Conservation (phyloP, 2,888 invertebrate genomes). For the Campoletis raptor region DNA sequence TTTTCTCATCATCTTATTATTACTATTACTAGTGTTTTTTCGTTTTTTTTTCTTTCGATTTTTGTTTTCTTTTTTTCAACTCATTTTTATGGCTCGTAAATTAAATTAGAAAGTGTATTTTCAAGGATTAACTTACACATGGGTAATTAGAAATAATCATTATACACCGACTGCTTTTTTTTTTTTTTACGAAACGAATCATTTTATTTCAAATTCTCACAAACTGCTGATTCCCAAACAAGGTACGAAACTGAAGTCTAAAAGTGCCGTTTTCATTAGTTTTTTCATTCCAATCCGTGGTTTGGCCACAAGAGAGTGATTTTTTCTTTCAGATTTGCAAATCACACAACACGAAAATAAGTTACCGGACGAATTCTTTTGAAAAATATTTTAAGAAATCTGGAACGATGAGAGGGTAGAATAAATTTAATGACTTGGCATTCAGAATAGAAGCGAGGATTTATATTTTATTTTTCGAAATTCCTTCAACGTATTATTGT, state of each 20-base stretch:
- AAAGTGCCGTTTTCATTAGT: too few species aligned
- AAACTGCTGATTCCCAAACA: too few species aligned
- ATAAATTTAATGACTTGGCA: conserved; percentile 11
- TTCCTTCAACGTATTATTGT: conserved; percentile 65
- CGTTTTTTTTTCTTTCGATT: not conserved
- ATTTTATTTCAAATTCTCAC: too few species aligned
- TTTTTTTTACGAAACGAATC: not conserved
- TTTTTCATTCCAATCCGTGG: too few species aligned
- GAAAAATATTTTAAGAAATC: not conserved
- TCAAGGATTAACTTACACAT: not conserved
- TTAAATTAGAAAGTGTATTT: not conserved
- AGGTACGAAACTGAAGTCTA: too few species aligned
- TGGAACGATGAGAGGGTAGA: not conserved
- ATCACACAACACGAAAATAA: too few species aligned
- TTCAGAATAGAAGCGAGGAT: conserved; percentile 19
- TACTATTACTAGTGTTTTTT: not conserved
- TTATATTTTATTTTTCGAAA: conserved; percentile 32
- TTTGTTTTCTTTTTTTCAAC: not conserved
- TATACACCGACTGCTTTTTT: not conserved
- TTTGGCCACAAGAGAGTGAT: too few species aligned
- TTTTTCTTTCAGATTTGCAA: too few species aligned
- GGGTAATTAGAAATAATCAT: not conserved
- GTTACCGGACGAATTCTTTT: not conserved
- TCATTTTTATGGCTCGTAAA: not conserved
- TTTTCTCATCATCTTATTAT: not conserved